phyloP scores from a whole-genome alignment of 37 sponge, comb jelly and placozoan species.

The Geodia barretti region DNA sequence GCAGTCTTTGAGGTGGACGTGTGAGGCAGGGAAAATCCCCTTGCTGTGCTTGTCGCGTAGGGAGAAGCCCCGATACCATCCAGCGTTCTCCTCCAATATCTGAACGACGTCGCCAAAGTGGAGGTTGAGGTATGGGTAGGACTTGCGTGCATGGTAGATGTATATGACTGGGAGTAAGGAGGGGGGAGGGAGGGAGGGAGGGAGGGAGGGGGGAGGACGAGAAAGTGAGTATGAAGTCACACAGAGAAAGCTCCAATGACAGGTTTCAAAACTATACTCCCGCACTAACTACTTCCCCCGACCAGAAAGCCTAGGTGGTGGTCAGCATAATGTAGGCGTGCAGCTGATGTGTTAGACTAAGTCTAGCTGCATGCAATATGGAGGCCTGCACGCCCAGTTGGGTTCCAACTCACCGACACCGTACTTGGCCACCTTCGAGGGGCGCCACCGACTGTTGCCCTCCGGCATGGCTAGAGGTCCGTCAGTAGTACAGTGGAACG shows the following conservation, averaged over 20 bases:
- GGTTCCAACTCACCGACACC: constrained; percentile 81
- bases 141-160: constrained; percentile 27
- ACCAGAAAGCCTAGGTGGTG: no score
- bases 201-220: background rate
- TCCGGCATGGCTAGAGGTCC: no score
- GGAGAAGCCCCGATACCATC: constrained; percentile 83
- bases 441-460: constrained; percentile 55
- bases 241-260: background rate
- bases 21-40: constrained; percentile 86
- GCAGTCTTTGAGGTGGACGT: constrained; percentile 71
- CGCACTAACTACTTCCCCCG: background rate
- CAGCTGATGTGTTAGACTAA: no score
- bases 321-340: no score
- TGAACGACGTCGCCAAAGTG: constrained; percentile 81
- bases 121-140: constrained; percentile 64
- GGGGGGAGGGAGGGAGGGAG: background rate
- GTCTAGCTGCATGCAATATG: no score
- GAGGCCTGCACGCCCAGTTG: no score
- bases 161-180: constrained; percentile 41
- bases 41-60: constrained; percentile 50
- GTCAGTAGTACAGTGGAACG: no score
- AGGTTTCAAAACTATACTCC: background rate
- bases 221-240: background rate
- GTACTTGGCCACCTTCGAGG: constrained; percentile 79
- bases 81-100: constrained; percentile 82